A percentile compares a stretch with the other conserved stretches of the same genome.
These are phyloP conservation scores for Protobothrops mucrosquamatus DNA, from an alignment of 2,113 vertebrate genomes.

Conservation along the genomic window DNA sequence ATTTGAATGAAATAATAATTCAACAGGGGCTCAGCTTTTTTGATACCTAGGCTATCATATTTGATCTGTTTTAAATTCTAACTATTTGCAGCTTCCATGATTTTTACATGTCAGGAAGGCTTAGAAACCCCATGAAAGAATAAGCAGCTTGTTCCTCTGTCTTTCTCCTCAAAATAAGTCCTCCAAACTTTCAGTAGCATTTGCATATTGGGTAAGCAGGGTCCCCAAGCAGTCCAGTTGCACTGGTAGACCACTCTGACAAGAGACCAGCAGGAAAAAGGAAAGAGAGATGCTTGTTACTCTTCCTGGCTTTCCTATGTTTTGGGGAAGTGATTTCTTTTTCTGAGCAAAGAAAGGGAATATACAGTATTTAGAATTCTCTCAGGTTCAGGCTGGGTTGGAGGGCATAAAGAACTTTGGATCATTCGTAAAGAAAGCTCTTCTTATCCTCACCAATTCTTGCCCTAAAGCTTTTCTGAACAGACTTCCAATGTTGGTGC, in stretches of 20 bases:
- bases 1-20: neutral
- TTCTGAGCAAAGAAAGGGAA: neutral
- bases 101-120: neutral
- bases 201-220: neutral
- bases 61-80: neutral
- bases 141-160: neutral
- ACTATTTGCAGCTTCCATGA: neutral
- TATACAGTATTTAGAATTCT: neutral
- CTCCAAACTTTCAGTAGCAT: neutral
- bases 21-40: neutral
- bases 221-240: neutral
- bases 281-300: neutral
- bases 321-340: neutral
- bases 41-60: neutral
- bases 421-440: neutral
- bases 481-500: neutral
- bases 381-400: neutral
- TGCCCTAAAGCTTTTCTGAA: neutral
- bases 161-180: neutral
- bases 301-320: neutral
- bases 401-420: neutral
- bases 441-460: neutral
- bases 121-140: neutral
- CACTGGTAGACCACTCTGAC: neutral
- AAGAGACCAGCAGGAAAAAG: neutral